Base-by-base conservation (phyloP, 2,888 invertebrate species). In the Oeneis ivallda region DNA sequence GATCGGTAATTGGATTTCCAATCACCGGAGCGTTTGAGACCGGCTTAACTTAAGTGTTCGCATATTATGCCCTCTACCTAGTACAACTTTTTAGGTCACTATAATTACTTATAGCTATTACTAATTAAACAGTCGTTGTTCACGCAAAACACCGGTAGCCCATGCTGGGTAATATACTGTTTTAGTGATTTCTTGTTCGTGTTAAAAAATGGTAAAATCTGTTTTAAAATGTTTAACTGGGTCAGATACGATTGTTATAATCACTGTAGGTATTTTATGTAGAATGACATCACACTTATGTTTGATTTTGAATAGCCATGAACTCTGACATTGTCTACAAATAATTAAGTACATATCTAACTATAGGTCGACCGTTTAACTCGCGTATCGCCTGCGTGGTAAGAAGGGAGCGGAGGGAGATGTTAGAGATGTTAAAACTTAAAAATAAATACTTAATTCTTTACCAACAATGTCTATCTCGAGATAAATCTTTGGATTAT, bases 81-180 rank as follows among this genome's bases (percentile, higher is more conserved):
- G 34, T 53, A 37, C 17, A 75, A 68, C 71, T 78, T 82, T 85
- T 82, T 77, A 79, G 87, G 87, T 84, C 85, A 81, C 73, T 76
- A 76, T 75, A 74, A 77, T 43, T 62, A 62, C 32, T 13, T 62
- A 61, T 52, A 61, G 49, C 52, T 52, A 54, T 43, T 62, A 54
- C 75, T 84, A 84, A 76, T 77, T 75, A 75, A 71, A 72, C 63
- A 64, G 67, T 60, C 45, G 62, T 47, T 64, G 67, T 70, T 70
- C 74, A 75, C 73, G 73, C 71, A 71, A 74, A 73, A 73, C 67
- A 71, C 70, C 66, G 65, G 62, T 61, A 70, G 70, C 63, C 62
- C 60, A 52, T 52, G 68, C 17, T 54, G 17, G 17, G 65, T 70
- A 68, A 64, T 61, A 61, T 70, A 64, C 56, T 53, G 61, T 54